These are phyloP conservation scores for Smithornis capensis DNA, from an alignment of 2,113 vertebrate genomes.

Conservation along the genomic window DNA sequence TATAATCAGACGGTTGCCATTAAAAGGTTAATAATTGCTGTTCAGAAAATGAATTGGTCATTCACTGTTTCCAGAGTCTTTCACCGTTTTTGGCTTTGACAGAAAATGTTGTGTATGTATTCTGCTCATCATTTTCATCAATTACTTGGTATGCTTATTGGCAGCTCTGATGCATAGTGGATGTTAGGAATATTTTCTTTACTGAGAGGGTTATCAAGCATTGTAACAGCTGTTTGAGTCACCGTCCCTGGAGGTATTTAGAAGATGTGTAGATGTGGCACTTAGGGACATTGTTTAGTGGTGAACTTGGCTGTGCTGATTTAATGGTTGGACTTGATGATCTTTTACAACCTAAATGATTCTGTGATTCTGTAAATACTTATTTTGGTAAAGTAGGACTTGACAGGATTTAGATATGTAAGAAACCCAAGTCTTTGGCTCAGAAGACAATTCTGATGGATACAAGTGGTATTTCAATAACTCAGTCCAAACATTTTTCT, in stretches of 20 bases:
- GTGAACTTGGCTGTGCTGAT: background rate
- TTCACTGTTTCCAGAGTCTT: background rate
- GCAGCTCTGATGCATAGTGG: background rate
- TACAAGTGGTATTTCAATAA: constrained; percentile 43
- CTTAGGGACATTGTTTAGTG: background rate
- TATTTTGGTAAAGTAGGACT: background rate
- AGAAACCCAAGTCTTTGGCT: constrained; percentile 38
- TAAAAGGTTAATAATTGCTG: background rate
- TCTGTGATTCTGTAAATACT: background rate
- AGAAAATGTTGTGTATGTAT: background rate
- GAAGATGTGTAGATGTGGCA: background rate
- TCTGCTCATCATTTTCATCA: background rate
- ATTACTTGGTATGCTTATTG: background rate
- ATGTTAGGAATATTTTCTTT: background rate
- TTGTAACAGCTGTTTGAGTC: background rate
- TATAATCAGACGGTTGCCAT: background rate
- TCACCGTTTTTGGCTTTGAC: background rate
- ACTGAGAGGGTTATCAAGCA: background rate
- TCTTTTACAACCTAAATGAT: background rate
- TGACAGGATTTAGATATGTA: constrained; percentile 14
- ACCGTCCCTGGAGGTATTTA: background rate
- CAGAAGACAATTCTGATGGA: background rate
- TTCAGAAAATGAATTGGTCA: background rate
- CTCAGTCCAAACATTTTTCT: constrained; percentile 36
- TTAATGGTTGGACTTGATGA: background rate